Evolutionary conservation across 2,113 vertebrate genomes (phyloP).

Genomic region (Hydrolagus affinis): DNA sequence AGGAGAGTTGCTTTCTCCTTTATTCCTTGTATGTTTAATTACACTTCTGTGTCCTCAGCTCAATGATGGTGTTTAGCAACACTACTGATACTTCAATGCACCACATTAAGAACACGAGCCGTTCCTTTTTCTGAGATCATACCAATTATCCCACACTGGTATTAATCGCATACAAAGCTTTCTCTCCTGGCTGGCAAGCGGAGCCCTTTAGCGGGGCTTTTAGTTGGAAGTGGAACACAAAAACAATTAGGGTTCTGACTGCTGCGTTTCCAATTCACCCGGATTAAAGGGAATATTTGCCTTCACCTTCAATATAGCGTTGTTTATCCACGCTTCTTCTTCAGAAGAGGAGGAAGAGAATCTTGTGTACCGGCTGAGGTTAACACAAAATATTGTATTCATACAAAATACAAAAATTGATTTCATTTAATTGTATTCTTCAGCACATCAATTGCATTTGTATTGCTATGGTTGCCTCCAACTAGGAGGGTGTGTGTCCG

Average conservation of each 20-base stretch:
- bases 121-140: constrained; percentile 9
- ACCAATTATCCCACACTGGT: constrained; percentile 22
- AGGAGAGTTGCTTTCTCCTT: not conserved
- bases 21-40: constrained; percentile 9
- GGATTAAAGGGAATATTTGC: not conserved
- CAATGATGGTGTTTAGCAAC: constrained; percentile 30
- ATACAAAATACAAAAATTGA: not conserved
- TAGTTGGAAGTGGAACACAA: too few relatives aligned
- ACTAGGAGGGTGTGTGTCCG: too few relatives aligned
- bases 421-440: not conserved
- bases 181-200: not conserved
- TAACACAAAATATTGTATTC: not conserved
- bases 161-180: constrained; percentile 8
- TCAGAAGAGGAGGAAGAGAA: not conserved
- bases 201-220: not conserved
- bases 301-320: not conserved
- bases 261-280: not conserved
- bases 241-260: not conserved
- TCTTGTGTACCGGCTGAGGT: too few relatives aligned
- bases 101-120: constrained; percentile 24
- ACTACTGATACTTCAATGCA: constrained; percentile 24
- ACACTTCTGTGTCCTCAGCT: constrained; percentile 1
- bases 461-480: not conserved
- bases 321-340: not conserved
- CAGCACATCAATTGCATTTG: not conserved